Conservation (phyloP, 2,113 vertebrate species). For the Poeciliopsis turrubarensis region DNA sequence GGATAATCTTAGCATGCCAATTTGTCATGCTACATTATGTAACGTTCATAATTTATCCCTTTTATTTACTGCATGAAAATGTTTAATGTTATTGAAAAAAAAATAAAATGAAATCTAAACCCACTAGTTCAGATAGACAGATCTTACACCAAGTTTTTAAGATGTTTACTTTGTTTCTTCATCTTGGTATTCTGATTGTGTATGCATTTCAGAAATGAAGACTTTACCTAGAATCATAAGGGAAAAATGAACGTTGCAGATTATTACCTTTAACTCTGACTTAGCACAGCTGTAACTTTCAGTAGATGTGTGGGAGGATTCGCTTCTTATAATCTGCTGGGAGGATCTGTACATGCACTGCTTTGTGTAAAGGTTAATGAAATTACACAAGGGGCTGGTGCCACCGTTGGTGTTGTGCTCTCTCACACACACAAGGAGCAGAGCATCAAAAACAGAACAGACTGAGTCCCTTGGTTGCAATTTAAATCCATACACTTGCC, state of each 20-base stretch:
- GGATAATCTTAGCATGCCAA: neutral
- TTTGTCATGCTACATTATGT: neutral
- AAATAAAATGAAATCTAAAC: too few relatives aligned
- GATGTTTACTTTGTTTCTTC: neutral
- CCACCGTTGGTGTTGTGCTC: constrained; percentile 43
- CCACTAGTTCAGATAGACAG: too few relatives aligned
- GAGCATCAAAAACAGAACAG: constrained; percentile 22
- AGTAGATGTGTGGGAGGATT: constrained; percentile 61
- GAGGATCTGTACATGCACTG: constrained; percentile 63
- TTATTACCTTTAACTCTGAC: constrained; percentile 39
- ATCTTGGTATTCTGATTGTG: neutral
- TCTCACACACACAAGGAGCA: constrained; percentile 21
- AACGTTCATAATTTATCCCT: neutral
- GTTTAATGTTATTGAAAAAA: neutral
- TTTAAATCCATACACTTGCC: neutral
- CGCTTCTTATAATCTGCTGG: constrained; percentile 41
- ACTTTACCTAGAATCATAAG: neutral
- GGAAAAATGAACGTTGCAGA: constrained; percentile 8
- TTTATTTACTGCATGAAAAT: neutral
- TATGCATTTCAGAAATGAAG: neutral
- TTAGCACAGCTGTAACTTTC: constrained; percentile 46
- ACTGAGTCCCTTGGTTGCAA: constrained; percentile 7
- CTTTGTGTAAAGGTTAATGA: constrained; percentile 74
- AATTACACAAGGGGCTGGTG: constrained; percentile 59
- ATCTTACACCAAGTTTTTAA: neutral